Conservation (phyloP, 1,140 invertebrate genomes). For the Periplaneta americana region DNA sequence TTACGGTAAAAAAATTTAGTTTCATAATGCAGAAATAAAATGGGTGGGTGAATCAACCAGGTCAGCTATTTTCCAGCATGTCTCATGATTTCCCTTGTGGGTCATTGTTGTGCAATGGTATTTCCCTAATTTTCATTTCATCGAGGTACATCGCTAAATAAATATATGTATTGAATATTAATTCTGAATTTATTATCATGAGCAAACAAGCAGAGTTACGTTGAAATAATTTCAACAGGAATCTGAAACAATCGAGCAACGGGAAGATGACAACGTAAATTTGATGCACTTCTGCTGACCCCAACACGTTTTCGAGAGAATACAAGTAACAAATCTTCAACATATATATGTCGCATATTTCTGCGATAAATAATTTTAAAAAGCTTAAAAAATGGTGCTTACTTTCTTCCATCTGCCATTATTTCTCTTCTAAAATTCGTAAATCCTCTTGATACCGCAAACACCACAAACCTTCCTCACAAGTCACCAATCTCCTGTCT, state of each 20-base stretch:
- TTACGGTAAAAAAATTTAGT: no score
- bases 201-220: not conserved
- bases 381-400: not conserved
- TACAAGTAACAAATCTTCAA: not conserved
- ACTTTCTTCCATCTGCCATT: slow-evolving; percentile 20
- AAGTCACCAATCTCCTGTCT: not conserved
- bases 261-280: slow-evolving; percentile 15
- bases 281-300: slow-evolving; percentile 3
- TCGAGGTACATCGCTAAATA: not conserved
- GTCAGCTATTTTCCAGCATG: not conserved
- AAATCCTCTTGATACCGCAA: not conserved
- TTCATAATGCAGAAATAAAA: no score
- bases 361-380: not conserved
- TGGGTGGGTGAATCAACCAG: not conserved
- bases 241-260: slow-evolving; percentile 1
- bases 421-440: not conserved
- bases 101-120: not conserved
- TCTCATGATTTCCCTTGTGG: no score
- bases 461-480: not conserved
- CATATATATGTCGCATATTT: not conserved
- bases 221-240: not conserved
- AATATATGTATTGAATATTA: not conserved
- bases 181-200: not conserved
- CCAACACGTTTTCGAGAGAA: not conserved
- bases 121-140: not conserved